Evolutionary conservation across 2,888 invertebrate genomes (phyloP).

Genomic region (Himalopsyche japonica): DNA sequence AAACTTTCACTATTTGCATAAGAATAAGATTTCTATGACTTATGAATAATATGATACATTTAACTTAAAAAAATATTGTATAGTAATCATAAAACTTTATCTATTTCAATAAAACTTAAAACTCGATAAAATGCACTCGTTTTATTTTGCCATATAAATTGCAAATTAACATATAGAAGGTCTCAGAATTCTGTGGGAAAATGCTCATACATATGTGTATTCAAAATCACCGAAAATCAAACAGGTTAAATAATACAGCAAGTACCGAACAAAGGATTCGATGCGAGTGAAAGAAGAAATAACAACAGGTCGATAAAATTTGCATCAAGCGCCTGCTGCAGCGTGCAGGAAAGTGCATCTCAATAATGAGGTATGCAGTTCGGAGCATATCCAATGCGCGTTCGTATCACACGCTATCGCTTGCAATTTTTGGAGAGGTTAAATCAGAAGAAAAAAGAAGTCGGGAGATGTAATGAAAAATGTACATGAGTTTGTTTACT

Average conservation of each 20-base stretch:
- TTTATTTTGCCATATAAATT: neutral
- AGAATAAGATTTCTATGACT: too few species aligned
- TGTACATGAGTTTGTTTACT: neutral
- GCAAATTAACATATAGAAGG: neutral
- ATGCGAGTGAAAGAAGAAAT: neutral
- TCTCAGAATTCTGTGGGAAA: neutral
- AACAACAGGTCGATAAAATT: constrained; percentile 31
- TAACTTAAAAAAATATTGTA: too few species aligned
- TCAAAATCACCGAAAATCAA: neutral
- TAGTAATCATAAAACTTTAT: too few species aligned
- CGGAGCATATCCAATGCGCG: neutral
- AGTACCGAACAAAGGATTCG: neutral
- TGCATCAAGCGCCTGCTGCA: constrained; percentile 33
- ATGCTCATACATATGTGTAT: neutral
- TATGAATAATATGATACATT: too few species aligned
- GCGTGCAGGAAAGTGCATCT: neutral
- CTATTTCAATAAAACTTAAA: too few species aligned
- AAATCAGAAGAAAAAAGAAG: neutral
- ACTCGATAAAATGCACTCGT: neutral
- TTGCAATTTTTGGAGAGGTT: neutral
- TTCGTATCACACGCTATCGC: neutral
- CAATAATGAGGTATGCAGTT: neutral
- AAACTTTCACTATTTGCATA: too few species aligned
- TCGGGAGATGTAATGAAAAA: neutral
- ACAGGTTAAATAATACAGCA: neutral